Evolutionary conservation across 2,113 vertebrate species (phyloP).

Genomic region (Heterochromis multidens): DNA sequence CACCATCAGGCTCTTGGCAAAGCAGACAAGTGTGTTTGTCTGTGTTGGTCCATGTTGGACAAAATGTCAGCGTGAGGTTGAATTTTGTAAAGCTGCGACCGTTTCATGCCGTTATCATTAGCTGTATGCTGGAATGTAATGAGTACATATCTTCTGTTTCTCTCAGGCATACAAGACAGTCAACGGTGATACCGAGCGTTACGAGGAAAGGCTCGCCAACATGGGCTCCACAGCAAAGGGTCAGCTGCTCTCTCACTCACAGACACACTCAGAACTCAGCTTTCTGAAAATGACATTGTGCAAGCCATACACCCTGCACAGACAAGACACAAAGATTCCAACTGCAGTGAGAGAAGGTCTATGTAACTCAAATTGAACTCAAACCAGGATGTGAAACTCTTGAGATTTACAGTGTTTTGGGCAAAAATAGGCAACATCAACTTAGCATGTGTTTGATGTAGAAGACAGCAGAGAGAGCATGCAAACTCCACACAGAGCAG

Average conservation of each 20-base stretch:
- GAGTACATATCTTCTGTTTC: background rate
- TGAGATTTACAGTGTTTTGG: too few relatives aligned
- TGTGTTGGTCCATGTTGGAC: background rate
- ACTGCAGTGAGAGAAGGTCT: background rate
- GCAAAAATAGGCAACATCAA: background rate
- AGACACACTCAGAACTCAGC: background rate
- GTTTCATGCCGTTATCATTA: background rate
- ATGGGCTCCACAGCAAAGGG: slow-evolving; percentile 32
- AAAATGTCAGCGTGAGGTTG: background rate
- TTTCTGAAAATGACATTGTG: background rate
- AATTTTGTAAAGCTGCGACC: background rate
- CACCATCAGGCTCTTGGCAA: background rate
- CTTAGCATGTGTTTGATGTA: background rate
- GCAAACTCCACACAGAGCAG: background rate
- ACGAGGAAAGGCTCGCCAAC: slow-evolving; percentile 37
- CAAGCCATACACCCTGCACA: fast-evolving
- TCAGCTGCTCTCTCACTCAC: background rate
- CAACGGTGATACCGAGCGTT: slow-evolving; percentile 65
- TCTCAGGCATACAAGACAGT: slow-evolving; percentile 83
- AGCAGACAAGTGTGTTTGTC: background rate
- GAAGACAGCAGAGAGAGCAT: background rate
- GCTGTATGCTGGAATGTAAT: slow-evolving; percentile 20
- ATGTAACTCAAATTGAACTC: background rate
- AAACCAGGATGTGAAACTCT: background rate
- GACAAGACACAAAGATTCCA: background rate